Base-by-base conservation (phyloP, 2,797 vertebrate genomes). In the Hirundo rustica region DNA sequence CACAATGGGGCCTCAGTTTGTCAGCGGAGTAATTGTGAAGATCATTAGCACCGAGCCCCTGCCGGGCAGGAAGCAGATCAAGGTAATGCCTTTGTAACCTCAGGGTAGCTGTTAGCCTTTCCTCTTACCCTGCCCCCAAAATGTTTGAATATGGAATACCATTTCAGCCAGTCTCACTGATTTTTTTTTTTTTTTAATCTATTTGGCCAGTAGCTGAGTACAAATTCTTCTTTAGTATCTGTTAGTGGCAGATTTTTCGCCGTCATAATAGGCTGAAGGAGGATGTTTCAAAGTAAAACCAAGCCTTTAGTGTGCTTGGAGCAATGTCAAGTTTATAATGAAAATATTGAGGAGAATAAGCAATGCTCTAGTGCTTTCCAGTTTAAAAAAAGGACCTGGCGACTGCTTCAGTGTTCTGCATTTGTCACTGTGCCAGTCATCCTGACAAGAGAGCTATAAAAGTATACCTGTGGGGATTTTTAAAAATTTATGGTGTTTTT, bases 1-100 rank as follows among this genome's bases (percentile, higher is more conserved):
- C 17, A 95, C 97, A 38, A 95, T 96, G 47, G 99, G 99, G 19
- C 99, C 99, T 26, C 98, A 98, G 97, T 99, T 99, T 76, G 97
- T 98, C 88, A 98, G 98, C 18, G 99, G 99, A 32, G 99, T 99
- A 96, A 99, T 99, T 92, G 89, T 99, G 96, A 99, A 99, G 98
- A 98, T 99, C 73, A 96, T 98, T 67, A 98, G 99, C 96, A 94
- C 65, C 7, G 98, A 99, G 72, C 98, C 98, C 40, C 97, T 99
- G 45, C 99, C 99, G 32, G 98, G 97, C 96, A 98, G 99, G 96
- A 99, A 99, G 90, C 97, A 96, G 78, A 97, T 99, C 97, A 99
- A 99, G 98, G 99, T 99, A 98, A 98, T 91, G 85, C 68, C 80
- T 96, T 72, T 96, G 81, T 95, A 85, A 89, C 94, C 94, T 88